phyloP scores from a whole-genome alignment of 2,113 vertebrate genomes.

The Gymnogyps californianus region DNA sequence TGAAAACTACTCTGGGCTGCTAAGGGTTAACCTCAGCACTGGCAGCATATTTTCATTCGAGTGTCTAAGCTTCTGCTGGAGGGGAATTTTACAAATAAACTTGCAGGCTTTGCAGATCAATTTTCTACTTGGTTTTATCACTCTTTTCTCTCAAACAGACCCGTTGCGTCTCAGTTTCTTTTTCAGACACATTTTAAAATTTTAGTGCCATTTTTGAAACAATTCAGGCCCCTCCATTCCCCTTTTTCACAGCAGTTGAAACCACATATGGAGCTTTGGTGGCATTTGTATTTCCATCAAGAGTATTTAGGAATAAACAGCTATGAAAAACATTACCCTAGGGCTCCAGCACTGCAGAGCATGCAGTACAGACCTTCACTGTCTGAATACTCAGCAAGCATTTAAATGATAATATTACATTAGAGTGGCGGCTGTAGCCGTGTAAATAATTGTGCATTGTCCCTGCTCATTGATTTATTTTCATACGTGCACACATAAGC shows the following conservation, averaged over 20 bases:
- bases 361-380: constrained; percentile 41
- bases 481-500: neutral
- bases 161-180: neutral
- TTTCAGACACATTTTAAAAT: constrained; percentile 39
- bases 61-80: constrained; percentile 51
- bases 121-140: constrained; percentile 67
- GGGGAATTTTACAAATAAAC: constrained; percentile 68
- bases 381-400: constrained; percentile 53
- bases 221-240: neutral
- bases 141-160: constrained; percentile 8
- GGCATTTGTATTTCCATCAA: constrained; percentile 51
- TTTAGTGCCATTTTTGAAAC: constrained; percentile 44
- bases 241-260: neutral
- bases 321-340: constrained; percentile 55
- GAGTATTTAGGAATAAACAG: constrained; percentile 66
- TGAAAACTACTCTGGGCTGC: neutral
- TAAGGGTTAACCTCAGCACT: constrained; percentile 43
- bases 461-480: constrained; percentile 52
- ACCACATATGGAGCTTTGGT: constrained; percentile 35
- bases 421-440: constrained; percentile 30
- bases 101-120: constrained; percentile 66
- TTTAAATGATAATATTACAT: constrained; percentile 63
- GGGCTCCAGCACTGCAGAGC: constrained; percentile 46
- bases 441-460: constrained; percentile 63
- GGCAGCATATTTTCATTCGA: constrained; percentile 33